A percentile compares a stretch with the other conserved stretches of the same genome.
phyloP scores from a whole-genome alignment of 2,797 vertebrate genomes.

The Pelochelys cantorii region DNA sequence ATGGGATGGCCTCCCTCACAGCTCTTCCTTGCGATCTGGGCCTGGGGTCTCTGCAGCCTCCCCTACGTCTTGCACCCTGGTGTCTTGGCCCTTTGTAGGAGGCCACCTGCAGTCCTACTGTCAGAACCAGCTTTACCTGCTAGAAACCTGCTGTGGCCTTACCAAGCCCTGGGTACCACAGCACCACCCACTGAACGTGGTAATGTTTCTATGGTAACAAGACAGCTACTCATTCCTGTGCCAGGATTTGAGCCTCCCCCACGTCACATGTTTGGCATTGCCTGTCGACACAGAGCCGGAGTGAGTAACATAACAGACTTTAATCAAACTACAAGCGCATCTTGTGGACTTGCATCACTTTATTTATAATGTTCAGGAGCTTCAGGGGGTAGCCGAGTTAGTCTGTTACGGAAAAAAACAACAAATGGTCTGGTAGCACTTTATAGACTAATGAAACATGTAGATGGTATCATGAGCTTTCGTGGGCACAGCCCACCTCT shows the following conservation, averaged over 20 bases:
- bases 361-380: neutral
- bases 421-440: too few species aligned
- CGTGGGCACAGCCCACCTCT: too few species aligned
- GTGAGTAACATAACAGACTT: neutral
- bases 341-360: neutral
- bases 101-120: neutral
- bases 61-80: neutral
- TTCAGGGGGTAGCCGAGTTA: too few species aligned
- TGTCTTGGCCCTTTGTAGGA: neutral
- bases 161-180: neutral
- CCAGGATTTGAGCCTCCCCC: neutral
- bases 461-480: too few species aligned
- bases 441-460: too few species aligned
- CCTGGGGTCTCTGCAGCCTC: neutral
- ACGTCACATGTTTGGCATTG: neutral
- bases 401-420: too few species aligned
- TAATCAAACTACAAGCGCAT: neutral
- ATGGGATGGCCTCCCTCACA: neutral
- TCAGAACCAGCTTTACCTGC: neutral
- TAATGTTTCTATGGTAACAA: neutral
- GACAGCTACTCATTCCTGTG: neutral
- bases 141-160: neutral
- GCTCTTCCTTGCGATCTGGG: neutral
- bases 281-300: neutral
- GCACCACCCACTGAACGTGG: neutral